A percentile compares a stretch with the other conserved stretches of the same genome.
Evolutionary conservation across 2,113 vertebrate genomes (phyloP).

Genomic region (Gallinago undulata): DNA sequence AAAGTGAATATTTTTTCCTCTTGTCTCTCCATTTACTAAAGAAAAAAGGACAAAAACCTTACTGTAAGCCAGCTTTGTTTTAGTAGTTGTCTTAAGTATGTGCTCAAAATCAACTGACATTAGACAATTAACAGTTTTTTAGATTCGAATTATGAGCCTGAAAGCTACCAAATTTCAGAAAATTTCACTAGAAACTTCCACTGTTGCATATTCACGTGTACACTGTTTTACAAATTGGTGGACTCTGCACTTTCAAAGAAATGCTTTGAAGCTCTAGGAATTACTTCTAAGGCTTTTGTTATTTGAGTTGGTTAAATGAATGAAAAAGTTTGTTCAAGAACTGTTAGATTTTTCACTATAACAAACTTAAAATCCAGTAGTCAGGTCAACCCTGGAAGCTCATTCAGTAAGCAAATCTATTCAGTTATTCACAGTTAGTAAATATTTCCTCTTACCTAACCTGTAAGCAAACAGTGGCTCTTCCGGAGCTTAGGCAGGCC

Average conservation of each 20-base stretch:
- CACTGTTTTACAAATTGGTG: background rate
- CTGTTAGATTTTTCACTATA: background rate
- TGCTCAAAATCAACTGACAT: background rate
- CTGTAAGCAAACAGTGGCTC: background rate
- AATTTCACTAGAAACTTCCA: background rate
- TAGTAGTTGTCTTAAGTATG: background rate
- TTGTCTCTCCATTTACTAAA: background rate
- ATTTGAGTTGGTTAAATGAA: background rate
- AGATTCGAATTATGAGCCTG: background rate
- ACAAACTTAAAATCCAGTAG: background rate
- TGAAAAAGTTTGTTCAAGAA: background rate
- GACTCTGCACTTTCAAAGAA: background rate
- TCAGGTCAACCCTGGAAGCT: background rate
- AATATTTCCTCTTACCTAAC: background rate
- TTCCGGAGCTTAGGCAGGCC: background rate
- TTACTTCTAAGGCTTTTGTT: background rate
- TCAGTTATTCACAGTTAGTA: background rate
- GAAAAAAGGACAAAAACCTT: background rate
- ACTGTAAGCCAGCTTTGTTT: background rate
- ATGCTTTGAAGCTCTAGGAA: background rate
- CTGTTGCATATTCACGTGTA: background rate
- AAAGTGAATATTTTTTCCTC: background rate
- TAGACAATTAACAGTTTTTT: background rate
- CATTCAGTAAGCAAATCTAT: background rate
- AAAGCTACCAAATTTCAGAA: background rate